Conservation (phyloP, 2,113 vertebrate genomes). For the Hippolais icterina region DNA sequence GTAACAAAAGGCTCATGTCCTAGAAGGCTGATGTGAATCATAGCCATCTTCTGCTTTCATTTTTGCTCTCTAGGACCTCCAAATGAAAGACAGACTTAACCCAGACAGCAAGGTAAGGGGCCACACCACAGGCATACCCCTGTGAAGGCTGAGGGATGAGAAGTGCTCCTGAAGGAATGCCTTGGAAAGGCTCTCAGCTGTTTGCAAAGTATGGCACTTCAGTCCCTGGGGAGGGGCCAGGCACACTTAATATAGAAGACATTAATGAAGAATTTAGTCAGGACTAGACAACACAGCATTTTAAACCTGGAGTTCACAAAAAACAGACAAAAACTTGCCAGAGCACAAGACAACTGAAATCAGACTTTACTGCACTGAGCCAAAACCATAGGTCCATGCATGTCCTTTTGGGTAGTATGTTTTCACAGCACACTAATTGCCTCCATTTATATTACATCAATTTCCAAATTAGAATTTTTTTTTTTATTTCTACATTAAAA, state of each 20-base stretch:
- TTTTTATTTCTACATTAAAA: background rate
- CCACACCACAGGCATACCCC: background rate
- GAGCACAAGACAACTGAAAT: background rate
- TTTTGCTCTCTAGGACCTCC: background rate
- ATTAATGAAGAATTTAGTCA: conserved; percentile 37
- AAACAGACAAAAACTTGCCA: conserved; percentile 2
- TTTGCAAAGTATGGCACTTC: background rate
- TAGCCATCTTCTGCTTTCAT: background rate
- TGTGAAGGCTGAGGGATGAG: background rate
- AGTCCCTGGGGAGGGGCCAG: background rate
- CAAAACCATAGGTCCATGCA: background rate
- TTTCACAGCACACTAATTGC: background rate
- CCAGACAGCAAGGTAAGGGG: background rate
- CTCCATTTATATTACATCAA: background rate
- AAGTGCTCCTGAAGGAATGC: background rate
- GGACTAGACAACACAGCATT: background rate
- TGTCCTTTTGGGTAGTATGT: background rate
- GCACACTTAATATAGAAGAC: conserved; percentile 1
- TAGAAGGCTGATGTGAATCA: background rate
- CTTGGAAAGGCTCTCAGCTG: conserved; percentile 13
- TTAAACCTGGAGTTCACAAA: background rate
- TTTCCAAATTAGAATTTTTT: background rate
- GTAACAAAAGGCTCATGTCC: background rate
- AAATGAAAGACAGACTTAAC: background rate
- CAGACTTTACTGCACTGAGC: background rate